Evolutionary conservation across 2,113 vertebrate genomes (phyloP), one percentile per base, ranked within the genome.

Genomic region (Sander lucioperca): DNA sequence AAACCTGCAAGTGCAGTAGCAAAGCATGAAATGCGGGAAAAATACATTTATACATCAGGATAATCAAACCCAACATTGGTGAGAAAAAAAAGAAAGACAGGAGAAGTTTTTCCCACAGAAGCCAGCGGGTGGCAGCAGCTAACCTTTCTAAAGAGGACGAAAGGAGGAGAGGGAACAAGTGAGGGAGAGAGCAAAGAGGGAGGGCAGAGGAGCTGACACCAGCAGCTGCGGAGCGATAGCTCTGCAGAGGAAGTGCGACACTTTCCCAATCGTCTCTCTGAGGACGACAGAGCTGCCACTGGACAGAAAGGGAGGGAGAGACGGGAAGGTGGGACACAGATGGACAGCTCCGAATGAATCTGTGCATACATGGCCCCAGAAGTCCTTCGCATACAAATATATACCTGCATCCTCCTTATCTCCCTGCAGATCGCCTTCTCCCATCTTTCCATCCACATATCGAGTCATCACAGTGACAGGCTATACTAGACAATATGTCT

Each of bases 241-340:
- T 95, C 95, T 95, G 95, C 95, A 95, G 94, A 93, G 93, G 92
- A 93, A 95, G 95, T 95, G 94, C 91, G 92, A 95, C 95, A 95
- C 94, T 95, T 91, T 91, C 85, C 88, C 86, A 80, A 73, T 81
- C 77, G 67, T 88, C 90, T 91, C 88, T 90, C 90, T 66, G 86
- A 94, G 90, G 94, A 95, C 92, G 90, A 79, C 77, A 65, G 89
- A 90, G 87, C 91, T 89, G 89, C 87, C 84, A 66, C 78, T 72
- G 89, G 86, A 88, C 84, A 69, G 88, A 83, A 53, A 61, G 72
- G 70, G 80, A 69, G 77, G 67, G 51, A 47, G 64, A 39, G 53
- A 72, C 23, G 39, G 64, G 71, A 61, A 25, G 43, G 67, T 67
- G 76, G 69, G 19, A 82, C 90, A 81, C 71, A 87, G 84, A 93